phyloP scores from a whole-genome alignment of 53 echinoderm and acorn worm genomes.

The Zoroaster sp. region DNA sequence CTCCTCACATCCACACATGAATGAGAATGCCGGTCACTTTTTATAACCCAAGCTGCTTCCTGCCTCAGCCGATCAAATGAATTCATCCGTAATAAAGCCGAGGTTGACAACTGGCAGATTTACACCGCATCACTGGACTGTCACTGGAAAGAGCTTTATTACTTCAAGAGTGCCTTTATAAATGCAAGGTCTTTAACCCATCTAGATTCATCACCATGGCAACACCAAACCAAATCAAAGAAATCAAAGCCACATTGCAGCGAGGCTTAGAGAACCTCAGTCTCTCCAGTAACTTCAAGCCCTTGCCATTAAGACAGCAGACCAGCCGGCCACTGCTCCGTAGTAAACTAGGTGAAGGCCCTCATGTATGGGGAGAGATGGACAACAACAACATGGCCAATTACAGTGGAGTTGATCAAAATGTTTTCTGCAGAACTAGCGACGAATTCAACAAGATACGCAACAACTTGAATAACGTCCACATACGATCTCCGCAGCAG shows the following conservation, averaged over 20 bases:
- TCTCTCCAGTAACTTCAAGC: conserved; percentile 83
- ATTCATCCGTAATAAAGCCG: conserved; percentile 3
- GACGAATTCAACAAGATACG: conserved; percentile 54
- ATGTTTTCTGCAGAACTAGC: conserved; percentile 39
- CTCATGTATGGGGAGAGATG: conserved; percentile 12
- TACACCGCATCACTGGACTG: background rate
- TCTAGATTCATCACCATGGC: conserved; percentile 56
- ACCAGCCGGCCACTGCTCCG: conserved; percentile 71
- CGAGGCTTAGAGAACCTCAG: conserved; percentile 89
- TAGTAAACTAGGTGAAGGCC: conserved; percentile 36
- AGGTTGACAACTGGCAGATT: conserved; percentile 15
- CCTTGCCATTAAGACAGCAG: conserved; percentile 89
- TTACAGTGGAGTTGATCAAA: conserved; percentile 23
- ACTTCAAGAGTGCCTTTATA: background rate
- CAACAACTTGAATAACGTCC: conserved; percentile 30
- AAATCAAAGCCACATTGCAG: conserved; percentile 88
- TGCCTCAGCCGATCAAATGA: background rate
- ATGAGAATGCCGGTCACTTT: background rate
- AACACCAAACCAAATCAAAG: conserved; percentile 82
- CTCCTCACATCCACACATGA: background rate
- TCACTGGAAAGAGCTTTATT: background rate
- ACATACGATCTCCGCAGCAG: conserved; percentile 22
- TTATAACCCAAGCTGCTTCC: background rate
- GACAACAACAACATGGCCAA: conserved; percentile 30
- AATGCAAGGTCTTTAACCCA: background rate